Conservation (phyloP, 2,888 invertebrate genomes). For the Oxyscelio sp. region DNA sequence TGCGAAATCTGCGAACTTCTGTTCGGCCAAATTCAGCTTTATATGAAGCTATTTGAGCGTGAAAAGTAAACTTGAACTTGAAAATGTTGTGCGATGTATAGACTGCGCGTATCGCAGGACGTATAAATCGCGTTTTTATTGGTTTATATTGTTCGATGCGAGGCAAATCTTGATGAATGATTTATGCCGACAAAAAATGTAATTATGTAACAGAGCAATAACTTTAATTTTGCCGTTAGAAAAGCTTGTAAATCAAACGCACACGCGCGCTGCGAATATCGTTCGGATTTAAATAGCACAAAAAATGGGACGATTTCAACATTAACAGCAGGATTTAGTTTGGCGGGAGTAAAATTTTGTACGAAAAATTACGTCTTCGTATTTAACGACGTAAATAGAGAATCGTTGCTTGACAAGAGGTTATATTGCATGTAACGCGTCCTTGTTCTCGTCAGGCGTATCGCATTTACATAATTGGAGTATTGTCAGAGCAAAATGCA, state of each 20-base stretch:
- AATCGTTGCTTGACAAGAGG: conserved; percentile 63
- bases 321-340: no score
- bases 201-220: conserved; percentile 35
- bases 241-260: conserved; percentile 30
- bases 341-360: no score
- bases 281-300: no score
- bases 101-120: not conserved
- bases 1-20: conserved; percentile 21
- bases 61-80: conserved; percentile 58
- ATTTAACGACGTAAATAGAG: conserved; percentile 40
- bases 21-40: conserved; percentile 70
- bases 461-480: conserved; percentile 74
- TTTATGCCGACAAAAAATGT: conserved; percentile 28
- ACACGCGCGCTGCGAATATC: not conserved
- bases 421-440: conserved; percentile 61
- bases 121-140: conserved; percentile 12
- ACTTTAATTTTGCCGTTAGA: not conserved
- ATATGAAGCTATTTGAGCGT: conserved; percentile 29
- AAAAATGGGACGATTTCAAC: no score
- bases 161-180: conserved; percentile 15
- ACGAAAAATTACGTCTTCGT: conserved; percentile 5
- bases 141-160: conserved; percentile 7
- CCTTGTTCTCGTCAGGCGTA: conserved; percentile 71
- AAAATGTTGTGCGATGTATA: conserved; percentile 18
- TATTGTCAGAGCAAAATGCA: conserved; percentile 68